phyloP scores from a whole-genome alignment of 2,888 invertebrate species.

The Timema podura region DNA sequence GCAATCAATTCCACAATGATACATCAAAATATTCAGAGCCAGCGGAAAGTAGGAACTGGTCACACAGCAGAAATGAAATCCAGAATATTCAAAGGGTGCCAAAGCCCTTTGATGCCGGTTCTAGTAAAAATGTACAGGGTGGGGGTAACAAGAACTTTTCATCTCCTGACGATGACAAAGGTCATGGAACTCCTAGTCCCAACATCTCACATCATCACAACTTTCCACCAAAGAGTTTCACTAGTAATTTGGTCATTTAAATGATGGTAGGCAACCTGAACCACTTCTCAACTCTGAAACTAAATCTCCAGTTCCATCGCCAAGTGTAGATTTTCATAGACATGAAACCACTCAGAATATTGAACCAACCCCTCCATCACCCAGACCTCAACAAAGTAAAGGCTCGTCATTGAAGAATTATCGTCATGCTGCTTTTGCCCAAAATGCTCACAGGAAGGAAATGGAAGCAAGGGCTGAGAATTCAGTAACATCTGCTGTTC shows the following conservation, averaged over 20 bases:
- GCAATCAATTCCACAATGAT: neutral
- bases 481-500: neutral
- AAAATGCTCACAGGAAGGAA: slow-evolving; percentile 14
- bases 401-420: slow-evolving; percentile 35
- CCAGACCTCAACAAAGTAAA: slow-evolving; percentile 13
- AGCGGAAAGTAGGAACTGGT: slow-evolving; percentile 1
- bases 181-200: too few relatives aligned
- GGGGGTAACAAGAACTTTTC: too few relatives aligned
- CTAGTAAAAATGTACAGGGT: too few relatives aligned
- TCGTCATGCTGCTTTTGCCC: slow-evolving; percentile 29
- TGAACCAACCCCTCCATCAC: slow-evolving; percentile 15
- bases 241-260: neutral
- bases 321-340: neutral
- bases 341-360: neutral
- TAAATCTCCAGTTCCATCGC: neutral
- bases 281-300: neutral
- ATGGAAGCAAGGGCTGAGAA: slow-evolving; percentile 11
- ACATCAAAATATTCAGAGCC: neutral
- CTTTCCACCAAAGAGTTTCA: neutral
- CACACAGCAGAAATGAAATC: neutral
- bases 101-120: too few relatives aligned
- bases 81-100: neutral
- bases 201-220: neutral
- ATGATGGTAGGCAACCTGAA: slow-evolving; percentile 7
- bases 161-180: too few relatives aligned